phyloP scores from a whole-genome alignment of 2,888 invertebrate species.

The Eudemis profundana region DNA sequence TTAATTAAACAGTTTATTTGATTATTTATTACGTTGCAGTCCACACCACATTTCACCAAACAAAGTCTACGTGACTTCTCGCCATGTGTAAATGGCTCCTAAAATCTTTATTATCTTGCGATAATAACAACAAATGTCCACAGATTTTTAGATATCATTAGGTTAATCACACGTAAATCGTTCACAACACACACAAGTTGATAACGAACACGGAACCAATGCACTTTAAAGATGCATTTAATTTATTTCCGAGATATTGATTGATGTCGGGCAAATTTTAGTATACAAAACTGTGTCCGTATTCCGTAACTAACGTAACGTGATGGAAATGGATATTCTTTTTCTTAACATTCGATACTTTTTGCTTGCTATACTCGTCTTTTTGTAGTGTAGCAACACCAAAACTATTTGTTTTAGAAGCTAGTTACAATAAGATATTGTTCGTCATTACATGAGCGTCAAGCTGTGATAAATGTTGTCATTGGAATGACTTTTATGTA shows the following conservation, averaged over 20 bases:
- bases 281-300: constrained; percentile 43
- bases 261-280: constrained; percentile 42
- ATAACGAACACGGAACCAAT: constrained; percentile 23
- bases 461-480: neutral
- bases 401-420: constrained; percentile 15
- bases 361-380: constrained; percentile 23
- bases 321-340: constrained; percentile 26
- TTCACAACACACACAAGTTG: constrained; percentile 30
- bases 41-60: constrained; percentile 44
- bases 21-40: constrained; percentile 41
- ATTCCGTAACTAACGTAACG: constrained; percentile 43
- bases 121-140: constrained; percentile 43
- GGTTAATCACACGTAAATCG: constrained; percentile 23
- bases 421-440: neutral
- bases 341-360: constrained; percentile 31
- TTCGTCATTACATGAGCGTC: neutral
- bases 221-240: constrained; percentile 27
- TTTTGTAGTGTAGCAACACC: constrained; percentile 20
- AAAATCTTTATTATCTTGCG: constrained; percentile 46
- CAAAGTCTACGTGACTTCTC: constrained; percentile 81
- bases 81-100: constrained; percentile 84
- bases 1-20: constrained; percentile 39
- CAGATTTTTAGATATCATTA: constrained; percentile 40
- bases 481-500: no score
- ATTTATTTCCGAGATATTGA: constrained; percentile 39